phyloP scores from a whole-genome alignment of 2,888 invertebrate genomes.

The Ormyrus labotus region DNA sequence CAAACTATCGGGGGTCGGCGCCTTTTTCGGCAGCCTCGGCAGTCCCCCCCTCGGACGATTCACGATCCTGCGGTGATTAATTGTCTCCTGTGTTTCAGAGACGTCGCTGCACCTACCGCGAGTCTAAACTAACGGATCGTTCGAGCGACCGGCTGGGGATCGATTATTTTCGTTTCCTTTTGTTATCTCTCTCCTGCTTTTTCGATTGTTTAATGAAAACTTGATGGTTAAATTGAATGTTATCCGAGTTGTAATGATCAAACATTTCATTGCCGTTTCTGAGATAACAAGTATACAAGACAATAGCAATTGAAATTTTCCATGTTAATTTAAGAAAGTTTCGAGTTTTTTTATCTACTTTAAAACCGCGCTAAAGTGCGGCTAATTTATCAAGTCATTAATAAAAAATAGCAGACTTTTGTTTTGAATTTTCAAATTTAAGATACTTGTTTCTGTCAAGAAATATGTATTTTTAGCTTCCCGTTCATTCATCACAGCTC shows the following conservation, averaged over 20 bases:
- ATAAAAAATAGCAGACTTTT: background rate
- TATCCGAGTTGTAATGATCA: background rate
- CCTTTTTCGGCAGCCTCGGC: conserved; percentile 47
- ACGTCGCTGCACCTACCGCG: conserved; percentile 33
- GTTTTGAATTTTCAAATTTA: conserved; percentile 24
- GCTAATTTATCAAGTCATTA: background rate
- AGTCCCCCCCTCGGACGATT: conserved; percentile 60
- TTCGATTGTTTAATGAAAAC: background rate
- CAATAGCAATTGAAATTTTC: background rate
- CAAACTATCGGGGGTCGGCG: conserved; percentile 52
- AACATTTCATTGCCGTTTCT: conserved; percentile 11
- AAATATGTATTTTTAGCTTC: conserved; percentile 21
- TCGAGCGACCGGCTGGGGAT: conserved; percentile 11
- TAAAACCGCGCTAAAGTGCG: no score
- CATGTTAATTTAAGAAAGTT: background rate
- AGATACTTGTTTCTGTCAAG: conserved; percentile 27
- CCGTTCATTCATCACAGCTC: conserved; percentile 31
- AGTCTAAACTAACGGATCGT: conserved; percentile 48
- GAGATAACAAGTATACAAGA: no score
- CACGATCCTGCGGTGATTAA: conserved; percentile 72
- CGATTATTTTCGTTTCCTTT: conserved; percentile 44
- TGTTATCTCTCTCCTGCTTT: background rate
- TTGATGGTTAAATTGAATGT: no score
- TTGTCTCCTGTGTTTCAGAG: conserved; percentile 66
- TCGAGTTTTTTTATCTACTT: background rate